Percentiles rank a stretch among this genome's conserved stretches.
Conservation (phyloP, 2,888 invertebrate species). For the Ochlodes sylvanus region DNA sequence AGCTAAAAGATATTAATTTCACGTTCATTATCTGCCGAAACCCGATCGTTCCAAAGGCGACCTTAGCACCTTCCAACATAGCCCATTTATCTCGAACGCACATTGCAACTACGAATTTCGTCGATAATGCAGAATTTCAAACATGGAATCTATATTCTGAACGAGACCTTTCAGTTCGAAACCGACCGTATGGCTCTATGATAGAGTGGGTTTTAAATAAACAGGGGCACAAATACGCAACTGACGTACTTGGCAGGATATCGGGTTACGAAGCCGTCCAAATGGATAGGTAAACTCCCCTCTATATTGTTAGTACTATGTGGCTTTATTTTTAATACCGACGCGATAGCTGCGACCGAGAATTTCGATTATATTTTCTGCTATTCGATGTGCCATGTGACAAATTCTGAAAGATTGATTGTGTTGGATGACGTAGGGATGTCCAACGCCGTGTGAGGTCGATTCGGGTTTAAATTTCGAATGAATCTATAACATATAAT, state of each 20-base stretch:
- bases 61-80: conserved; percentile 9
- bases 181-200: neutral
- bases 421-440: too few species aligned
- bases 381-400: neutral
- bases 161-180: neutral
- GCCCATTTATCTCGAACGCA: neutral
- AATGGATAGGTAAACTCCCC: conserved; percentile 69
- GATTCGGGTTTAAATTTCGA: too few species aligned
- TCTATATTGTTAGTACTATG: conserved; percentile 33
- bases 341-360: conserved; percentile 6
- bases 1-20: conserved; percentile 34
- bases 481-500: too few species aligned
- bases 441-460: too few species aligned
- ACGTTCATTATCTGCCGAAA: conserved; percentile 26
- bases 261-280: conserved; percentile 69
- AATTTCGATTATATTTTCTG: conserved; percentile 18
- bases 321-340: conserved; percentile 33
- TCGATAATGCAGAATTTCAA: conserved; percentile 38
- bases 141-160: conserved; percentile 33
- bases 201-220: conserved; percentile 21
- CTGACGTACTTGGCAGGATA: conserved; percentile 45
- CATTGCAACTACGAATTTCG: conserved; percentile 32
- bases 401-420: neutral
- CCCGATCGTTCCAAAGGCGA: conserved; percentile 2
- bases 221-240: conserved; percentile 19